A percentile compares a stretch with the other conserved stretches of the same genome.
phyloP scores from a whole-genome alignment of 2,113 vertebrate genomes.

The Willisornis vidua region DNA sequence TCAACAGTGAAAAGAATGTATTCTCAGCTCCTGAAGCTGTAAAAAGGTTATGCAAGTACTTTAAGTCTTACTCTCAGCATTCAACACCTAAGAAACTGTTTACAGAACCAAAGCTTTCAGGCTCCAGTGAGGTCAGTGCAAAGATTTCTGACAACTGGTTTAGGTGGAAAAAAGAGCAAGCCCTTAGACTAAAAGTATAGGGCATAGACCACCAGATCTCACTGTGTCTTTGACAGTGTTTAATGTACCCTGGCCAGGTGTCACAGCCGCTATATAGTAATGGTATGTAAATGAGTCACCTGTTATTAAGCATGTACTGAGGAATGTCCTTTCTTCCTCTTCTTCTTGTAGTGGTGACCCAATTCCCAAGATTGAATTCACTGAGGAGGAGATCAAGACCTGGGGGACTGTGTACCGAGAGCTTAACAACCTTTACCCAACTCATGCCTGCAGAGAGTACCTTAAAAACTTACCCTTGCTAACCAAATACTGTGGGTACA shows the following conservation, averaged over 20 bases:
- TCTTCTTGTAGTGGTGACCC: constrained; percentile 82
- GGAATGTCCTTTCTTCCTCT: not conserved
- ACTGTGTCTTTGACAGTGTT: not conserved
- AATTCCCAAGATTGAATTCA: constrained; percentile 92
- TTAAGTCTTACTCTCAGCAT: not conserved
- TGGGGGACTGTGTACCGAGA: constrained; percentile 95
- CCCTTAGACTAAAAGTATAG: not conserved
- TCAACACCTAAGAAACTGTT: not conserved
- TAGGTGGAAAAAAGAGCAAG: not conserved
- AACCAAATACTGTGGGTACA: constrained; percentile 89
- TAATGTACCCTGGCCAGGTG: not conserved
- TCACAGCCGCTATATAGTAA: not conserved
- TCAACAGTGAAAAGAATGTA: not conserved
- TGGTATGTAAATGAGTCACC: not conserved
- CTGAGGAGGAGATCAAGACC: constrained; percentile 94
- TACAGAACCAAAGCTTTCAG: not conserved
- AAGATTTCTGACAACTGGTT: not conserved
- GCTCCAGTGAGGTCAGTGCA: not conserved
- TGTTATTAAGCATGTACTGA: not conserved
- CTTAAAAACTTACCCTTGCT: constrained; percentile 95
- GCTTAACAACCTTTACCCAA: constrained; percentile 93
- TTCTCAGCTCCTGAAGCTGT: not conserved
- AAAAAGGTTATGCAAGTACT: not conserved
- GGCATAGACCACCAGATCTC: not conserved
- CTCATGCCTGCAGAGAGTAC: constrained; percentile 93